Conservation (phyloP, 2,113 vertebrate species). For the Rafetus swinhoei region DNA sequence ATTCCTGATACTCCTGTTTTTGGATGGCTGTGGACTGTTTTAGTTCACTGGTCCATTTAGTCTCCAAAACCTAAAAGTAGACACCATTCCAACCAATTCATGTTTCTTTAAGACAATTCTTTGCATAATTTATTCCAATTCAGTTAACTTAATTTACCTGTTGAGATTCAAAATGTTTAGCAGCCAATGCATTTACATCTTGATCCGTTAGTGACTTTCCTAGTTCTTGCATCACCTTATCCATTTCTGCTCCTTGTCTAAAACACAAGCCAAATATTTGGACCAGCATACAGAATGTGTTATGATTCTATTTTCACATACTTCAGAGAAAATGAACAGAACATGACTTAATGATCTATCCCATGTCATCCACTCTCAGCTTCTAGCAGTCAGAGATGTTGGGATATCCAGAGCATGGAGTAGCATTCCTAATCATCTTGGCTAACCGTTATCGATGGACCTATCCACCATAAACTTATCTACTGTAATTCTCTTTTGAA, state of each 20-base stretch:
- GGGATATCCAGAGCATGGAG: too few relatives aligned
- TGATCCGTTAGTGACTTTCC: conserved; percentile 94
- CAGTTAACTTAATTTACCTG: conserved; percentile 81
- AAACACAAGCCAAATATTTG: conserved; percentile 17
- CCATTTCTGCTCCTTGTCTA: conserved; percentile 94
- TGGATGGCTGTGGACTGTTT: conserved; percentile 95
- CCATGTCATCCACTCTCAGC: too few relatives aligned
- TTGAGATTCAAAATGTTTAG: conserved; percentile 96
- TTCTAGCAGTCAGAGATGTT: too few relatives aligned
- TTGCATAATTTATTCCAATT: not conserved
- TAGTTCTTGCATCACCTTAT: conserved; percentile 96
- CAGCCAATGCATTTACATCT: conserved; percentile 93
- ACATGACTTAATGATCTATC: not conserved
- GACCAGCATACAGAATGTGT: not conserved
- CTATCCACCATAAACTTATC: too few relatives aligned
- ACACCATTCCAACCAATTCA: not conserved
- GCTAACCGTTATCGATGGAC: too few relatives aligned
- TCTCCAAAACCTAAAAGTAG: conserved; percentile 89
- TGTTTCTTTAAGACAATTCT: not conserved
- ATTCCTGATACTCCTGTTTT: conserved; percentile 98
- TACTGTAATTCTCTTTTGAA: too few relatives aligned
- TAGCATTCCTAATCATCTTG: too few relatives aligned
- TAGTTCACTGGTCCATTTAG: conserved; percentile 94
- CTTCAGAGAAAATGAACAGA: not conserved
- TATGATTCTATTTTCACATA: not conserved